Base-by-base conservation (phyloP, 2,797 vertebrate species). In the Myripristis murdjan region DNA sequence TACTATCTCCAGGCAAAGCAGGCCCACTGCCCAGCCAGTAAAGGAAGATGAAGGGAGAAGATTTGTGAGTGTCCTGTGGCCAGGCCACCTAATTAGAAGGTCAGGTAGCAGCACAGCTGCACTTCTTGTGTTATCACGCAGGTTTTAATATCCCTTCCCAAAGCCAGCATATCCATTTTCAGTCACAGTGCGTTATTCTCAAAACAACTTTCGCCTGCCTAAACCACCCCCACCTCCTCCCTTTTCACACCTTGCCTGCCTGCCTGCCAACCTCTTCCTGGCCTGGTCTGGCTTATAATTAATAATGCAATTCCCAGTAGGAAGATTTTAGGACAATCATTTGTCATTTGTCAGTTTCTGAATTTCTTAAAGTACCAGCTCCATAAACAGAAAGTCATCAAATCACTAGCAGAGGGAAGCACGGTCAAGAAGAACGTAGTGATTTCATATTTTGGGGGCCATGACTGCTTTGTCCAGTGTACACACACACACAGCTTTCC, bases 61-160 rank as follows among this genome's bases (percentile, higher is more conserved):
- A 87, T 85, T 70, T 75, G 71, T 85, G 70, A 51, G 73, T 70
- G 65, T 86, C 82, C 74, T 59, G 73, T 73, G 74, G 73, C 65
- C 73, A 41, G 39, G 46, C 49, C 68, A 74, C 76, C 75, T 88
- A 88, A 92, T 90, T 91, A 92, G 64, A 83, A 71, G 64, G 75
- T 88, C 76, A 64, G 73, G 44, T 77, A n/a, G 39, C 52, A 77
- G 65, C 63, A 62, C 56, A 53, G 52, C 33, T 63, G 51, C 43
- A 70, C 62, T 68, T 72, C 56, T 63, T 55, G 55, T 62, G 58
- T 70, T 63, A 69, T 63, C 60, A 75, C 18, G 35, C 18, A 5
- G 54, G 53, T 56, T 75, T 64, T 80, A 82, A 88, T 91, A 65
- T 61, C 84, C 64, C 66, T 68, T 72, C 57, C 53, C 58, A 28